Evolutionary conservation across 64 coral and sea anemone genomes (phyloP).

Genomic region (Astreopora myriophthalma): DNA sequence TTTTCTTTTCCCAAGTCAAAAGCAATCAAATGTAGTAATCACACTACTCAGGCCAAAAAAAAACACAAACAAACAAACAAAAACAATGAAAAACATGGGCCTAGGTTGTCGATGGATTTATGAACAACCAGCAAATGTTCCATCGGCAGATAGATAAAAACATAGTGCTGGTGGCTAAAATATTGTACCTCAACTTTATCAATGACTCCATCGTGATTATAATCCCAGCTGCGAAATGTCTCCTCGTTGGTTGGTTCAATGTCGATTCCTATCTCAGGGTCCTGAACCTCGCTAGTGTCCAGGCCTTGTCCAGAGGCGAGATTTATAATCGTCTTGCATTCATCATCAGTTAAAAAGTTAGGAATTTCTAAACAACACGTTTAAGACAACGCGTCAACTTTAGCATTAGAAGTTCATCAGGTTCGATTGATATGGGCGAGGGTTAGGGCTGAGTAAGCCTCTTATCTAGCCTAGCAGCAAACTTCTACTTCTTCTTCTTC

Average conservation of each 20-base stretch:
- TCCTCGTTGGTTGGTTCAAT: constrained; percentile 81
- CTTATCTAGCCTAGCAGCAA: no score
- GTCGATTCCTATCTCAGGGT: constrained; percentile 78
- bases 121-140: not conserved
- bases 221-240: constrained; percentile 85
- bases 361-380: constrained; percentile 71
- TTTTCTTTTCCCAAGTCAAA: no score
- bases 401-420: no score
- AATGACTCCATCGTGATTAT: constrained; percentile 72
- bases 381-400: not conserved
- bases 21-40: no score
- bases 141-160: not conserved
- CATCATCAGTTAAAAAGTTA: constrained; percentile 64
- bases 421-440: not conserved
- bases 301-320: constrained; percentile 47
- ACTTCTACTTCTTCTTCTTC: no score
- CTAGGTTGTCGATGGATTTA: no score
- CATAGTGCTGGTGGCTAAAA: not conserved
- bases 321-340: constrained; percentile 64
- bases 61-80: no score
- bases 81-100: not conserved
- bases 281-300: constrained; percentile 81
- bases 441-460: not conserved
- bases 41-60: no score
- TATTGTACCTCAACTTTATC: constrained; percentile 66